Conservation (phyloP, 2,888 invertebrate genomes). For the Dicyrtomina minuta region DNA sequence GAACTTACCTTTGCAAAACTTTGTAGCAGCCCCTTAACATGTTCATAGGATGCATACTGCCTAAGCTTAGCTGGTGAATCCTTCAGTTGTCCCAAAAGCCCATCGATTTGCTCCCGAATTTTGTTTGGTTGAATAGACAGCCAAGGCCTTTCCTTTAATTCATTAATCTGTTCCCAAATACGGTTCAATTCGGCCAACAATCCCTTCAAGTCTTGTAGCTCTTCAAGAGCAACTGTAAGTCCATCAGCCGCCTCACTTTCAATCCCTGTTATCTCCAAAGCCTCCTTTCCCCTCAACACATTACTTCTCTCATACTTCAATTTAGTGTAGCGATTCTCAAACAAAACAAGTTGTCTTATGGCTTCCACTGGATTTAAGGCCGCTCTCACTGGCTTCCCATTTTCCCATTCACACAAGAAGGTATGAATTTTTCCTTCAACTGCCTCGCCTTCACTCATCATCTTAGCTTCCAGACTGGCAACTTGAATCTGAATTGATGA, state of each 20-base stretch:
- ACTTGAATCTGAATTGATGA: constrained; percentile 94
- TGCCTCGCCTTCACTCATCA: constrained; percentile 96
- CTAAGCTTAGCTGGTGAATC: constrained; percentile 91
- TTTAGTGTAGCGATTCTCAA: constrained; percentile 90
- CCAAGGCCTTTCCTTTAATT: constrained; percentile 97
- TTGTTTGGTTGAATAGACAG: constrained; percentile 97
- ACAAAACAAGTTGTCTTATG: constrained; percentile 81
- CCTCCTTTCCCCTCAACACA: constrained; percentile 97
- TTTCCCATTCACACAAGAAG: constrained; percentile 95
- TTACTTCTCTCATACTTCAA: constrained; percentile 98
- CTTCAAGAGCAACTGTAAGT: constrained; percentile 93
- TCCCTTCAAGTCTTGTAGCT: constrained; percentile 91
- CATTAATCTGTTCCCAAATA: constrained; percentile 97
- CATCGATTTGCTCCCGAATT: constrained; percentile 90
- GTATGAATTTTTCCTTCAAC: constrained; percentile 92
- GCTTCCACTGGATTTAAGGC: constrained; percentile 93
- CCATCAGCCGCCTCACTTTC: constrained; percentile 69
- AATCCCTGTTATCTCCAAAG: constrained; percentile 75
- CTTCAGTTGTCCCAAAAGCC: constrained; percentile 88
- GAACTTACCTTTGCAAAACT: constrained; percentile 93
- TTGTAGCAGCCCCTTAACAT: constrained; percentile 91
- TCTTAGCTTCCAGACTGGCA: constrained; percentile 94
- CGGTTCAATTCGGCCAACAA: constrained; percentile 95
- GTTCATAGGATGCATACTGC: constrained; percentile 97
- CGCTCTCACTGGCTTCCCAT: constrained; percentile 94